phyloP scores from a whole-genome alignment of 2,888 invertebrate genomes.

The Magallana nippona region DNA sequence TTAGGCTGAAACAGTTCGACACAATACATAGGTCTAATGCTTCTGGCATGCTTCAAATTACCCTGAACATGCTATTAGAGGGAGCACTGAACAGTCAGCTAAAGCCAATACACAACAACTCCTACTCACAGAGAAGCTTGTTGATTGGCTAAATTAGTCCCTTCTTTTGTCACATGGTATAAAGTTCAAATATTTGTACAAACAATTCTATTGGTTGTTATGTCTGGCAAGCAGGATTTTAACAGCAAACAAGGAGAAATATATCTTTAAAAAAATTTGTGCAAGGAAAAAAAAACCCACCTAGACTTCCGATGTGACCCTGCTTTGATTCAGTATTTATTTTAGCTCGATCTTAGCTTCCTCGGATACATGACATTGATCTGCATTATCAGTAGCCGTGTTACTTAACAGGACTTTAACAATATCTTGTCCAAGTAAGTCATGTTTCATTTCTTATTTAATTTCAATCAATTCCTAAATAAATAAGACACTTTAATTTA shows the following conservation, averaged over 20 bases:
- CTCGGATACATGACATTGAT: conserved; percentile 6
- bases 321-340: conserved; percentile 13
- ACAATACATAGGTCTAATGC: too few species aligned
- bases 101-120: background rate
- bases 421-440: background rate
- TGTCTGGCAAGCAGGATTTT: background rate
- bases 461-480: background rate
- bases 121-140: background rate
- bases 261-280: conserved; percentile 12
- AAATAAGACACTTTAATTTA: too few species aligned
- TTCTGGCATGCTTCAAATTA: too few species aligned
- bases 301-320: background rate
- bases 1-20: too few species aligned
- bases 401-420: background rate
- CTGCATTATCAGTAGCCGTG: background rate
- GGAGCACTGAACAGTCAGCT: background rate
- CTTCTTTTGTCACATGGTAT: conserved; percentile 29
- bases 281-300: conserved; percentile 7
- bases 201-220: conserved; percentile 25
- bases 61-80: background rate
- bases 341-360: background rate
- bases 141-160: background rate
- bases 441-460: background rate
- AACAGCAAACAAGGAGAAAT: background rate
- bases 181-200: conserved; percentile 19